Base-by-base conservation (phyloP, 2,113 vertebrate species). In the human (Homo sapiens) region DNA sequence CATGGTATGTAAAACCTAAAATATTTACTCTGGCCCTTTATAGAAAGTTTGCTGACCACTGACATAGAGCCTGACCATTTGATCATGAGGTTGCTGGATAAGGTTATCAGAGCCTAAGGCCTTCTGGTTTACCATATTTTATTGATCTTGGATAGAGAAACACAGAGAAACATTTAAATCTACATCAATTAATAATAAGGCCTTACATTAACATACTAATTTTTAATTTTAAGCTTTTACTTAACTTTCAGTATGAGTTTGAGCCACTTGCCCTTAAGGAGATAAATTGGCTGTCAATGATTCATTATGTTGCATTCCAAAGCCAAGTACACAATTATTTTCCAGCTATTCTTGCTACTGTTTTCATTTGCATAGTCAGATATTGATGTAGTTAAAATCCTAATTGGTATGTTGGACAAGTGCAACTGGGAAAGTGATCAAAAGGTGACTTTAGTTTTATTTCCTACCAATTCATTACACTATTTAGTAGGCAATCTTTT, bases 211-310 rank as follows among this genome's bases (percentile, higher is more conserved):
- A 48, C 43, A 78, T 6, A 38, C 7, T 90, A 30, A 70, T 38
- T 94, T 92, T 93, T 91, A 61, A 90, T 83, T 87, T 92, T 57
- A 45, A 93, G 38, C 9, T 68, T 86, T 73, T 55, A 48, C 50
- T 90, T 90, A 48, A 48, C 55, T 64, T 73, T 81, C 48, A 59
- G n/a, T 70, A 4, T 82, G 83, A 73, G 6, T 86, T 70, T 90
- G 94, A 94, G 72, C 23, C 45, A 43, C 8, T n/a, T 73, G 30
- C 68, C 70, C 64, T 80, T 87, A 70, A n/a, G 38, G 50, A 78
- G 72, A 66, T 23, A 78, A 70, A 68, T 12, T 45, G 72, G 32
- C 13, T 94, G 16, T 64, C 82, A 81, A 0, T 13, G 14, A 87
- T 89, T 89, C 30, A 17, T 92, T 78, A 27, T 50, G 3, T 30